Evolutionary conservation across 2,797 vertebrate species (phyloP).

Genomic region (Muscicapa striata): DNA sequence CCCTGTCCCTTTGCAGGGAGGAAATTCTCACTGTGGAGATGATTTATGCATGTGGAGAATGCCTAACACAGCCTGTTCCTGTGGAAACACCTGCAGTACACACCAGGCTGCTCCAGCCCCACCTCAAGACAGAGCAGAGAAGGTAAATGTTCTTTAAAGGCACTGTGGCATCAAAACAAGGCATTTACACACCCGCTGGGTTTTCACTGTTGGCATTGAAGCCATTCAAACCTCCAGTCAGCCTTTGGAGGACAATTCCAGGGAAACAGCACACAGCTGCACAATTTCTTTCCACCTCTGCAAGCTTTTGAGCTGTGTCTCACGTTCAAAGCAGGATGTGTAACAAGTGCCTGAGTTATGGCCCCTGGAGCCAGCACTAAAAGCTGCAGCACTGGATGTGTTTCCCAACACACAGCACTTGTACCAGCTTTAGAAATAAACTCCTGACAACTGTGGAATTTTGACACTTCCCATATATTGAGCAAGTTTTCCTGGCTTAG

Average conservation of each 20-base stretch:
- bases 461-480: background rate
- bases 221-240: background rate
- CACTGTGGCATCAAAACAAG: background rate
- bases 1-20: background rate
- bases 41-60: background rate
- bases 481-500: background rate
- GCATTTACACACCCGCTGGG: background rate
- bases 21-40: background rate
- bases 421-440: background rate
- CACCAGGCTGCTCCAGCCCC: background rate
- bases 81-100: background rate
- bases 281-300: background rate
- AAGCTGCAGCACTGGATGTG: accelerated
- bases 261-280: background rate
- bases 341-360: background rate
- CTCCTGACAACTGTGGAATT: background rate
- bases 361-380: background rate
- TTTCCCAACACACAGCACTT: background rate
- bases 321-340: background rate
- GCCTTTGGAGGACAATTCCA: background rate
- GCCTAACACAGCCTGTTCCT: background rate
- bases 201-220: background rate
- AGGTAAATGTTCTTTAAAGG: background rate
- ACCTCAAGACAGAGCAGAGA: background rate
- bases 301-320: background rate